phyloP scores from a whole-genome alignment of 2,888 invertebrate species.

The Dioctria rufipes region DNA sequence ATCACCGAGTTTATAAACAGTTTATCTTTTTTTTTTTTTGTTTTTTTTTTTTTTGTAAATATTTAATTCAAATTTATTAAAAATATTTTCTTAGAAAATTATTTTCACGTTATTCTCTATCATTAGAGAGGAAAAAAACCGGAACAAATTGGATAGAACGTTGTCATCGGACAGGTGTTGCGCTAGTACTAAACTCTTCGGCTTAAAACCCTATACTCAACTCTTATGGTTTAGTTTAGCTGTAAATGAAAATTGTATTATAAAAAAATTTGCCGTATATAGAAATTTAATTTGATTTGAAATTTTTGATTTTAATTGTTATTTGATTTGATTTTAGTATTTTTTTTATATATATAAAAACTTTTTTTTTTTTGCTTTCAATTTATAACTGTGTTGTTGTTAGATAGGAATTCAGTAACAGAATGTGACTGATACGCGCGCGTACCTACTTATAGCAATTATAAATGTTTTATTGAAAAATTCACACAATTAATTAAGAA shows the following conservation, averaged over 20 bases:
- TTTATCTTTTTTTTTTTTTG: neutral
- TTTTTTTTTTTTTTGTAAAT: neutral
- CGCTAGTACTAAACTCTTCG: neutral
- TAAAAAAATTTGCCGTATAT: conserved; percentile 19
- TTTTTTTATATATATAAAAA: too few relatives aligned
- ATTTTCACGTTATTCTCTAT: too few relatives aligned
- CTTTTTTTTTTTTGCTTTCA: too few relatives aligned
- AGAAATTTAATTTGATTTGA: neutral
- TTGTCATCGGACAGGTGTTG: neutral
- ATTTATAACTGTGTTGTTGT: neutral
- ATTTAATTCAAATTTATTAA: neutral
- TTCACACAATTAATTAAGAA: conserved; percentile 50
- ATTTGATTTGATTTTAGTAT: too few relatives aligned
- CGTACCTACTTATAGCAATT: too few relatives aligned
- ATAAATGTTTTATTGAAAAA: conserved; percentile 8
- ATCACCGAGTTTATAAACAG: neutral
- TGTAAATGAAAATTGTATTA: neutral
- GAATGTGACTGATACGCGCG: conserved; percentile 17
- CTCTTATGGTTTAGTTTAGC: too few relatives aligned
- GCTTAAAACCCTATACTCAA: too few relatives aligned
- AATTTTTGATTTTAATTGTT: too few relatives aligned
- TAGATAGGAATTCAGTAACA: conserved; percentile 20
- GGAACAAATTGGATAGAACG: conserved; percentile 2
- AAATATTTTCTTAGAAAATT: neutral
- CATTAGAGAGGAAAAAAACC: neutral